Conservation (phyloP, 2,888 invertebrate genomes). For the Rhagophthalmus giganteus region DNA sequence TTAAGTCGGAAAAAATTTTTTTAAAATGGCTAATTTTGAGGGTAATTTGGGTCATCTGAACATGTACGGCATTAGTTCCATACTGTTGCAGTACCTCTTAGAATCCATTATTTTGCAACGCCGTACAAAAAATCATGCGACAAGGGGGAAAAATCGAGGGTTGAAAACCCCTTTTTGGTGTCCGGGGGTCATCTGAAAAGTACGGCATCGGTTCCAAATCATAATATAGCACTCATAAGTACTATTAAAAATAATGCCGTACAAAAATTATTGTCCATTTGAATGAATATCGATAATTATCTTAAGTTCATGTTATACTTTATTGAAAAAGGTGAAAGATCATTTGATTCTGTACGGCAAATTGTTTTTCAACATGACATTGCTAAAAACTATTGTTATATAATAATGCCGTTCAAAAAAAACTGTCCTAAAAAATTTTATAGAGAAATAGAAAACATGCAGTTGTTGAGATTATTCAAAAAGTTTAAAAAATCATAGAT, state of each 20-base stretch:
- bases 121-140: constrained; percentile 3
- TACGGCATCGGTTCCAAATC: constrained; percentile 3
- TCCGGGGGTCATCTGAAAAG: not conserved
- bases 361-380: too few relatives aligned
- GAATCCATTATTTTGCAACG: constrained; percentile 2
- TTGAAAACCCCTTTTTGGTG: too few relatives aligned
- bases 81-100: constrained; percentile 1
- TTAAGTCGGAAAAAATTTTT: constrained; percentile 1
- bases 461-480: not conserved
- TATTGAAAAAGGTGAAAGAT: too few relatives aligned
- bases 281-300: too few relatives aligned
- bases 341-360: too few relatives aligned
- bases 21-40: not conserved
- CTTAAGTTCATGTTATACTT: too few relatives aligned
- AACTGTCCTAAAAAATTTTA: not conserved
- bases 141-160: constrained; percentile 1
- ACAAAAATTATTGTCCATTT: too few relatives aligned
- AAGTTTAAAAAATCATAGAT: too few relatives aligned
- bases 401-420: constrained; percentile 4
- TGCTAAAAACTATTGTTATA: too few relatives aligned
- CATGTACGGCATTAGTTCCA: constrained; percentile 1
- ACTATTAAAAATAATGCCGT: too few relatives aligned
- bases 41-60: not conserved
- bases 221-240: too few relatives aligned
- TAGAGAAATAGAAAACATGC: not conserved